phyloP scores from a whole-genome alignment of 2,797 vertebrate genomes.

The Galaxias olidus region DNA sequence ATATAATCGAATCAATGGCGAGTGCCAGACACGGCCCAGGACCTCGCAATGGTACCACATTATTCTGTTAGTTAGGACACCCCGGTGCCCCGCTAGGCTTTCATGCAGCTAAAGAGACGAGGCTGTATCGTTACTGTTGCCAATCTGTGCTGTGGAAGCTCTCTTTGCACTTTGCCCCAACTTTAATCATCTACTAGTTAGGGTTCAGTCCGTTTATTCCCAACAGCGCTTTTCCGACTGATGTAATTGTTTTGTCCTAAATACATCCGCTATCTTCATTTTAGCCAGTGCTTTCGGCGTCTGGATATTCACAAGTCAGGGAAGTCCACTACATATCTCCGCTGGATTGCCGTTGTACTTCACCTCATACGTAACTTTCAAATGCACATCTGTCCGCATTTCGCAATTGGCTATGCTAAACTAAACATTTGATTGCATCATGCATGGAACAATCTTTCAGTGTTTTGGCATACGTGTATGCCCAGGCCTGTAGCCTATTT shows the following conservation, averaged over 20 bases:
- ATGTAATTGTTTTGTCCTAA: slow-evolving; percentile 12
- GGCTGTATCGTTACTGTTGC: slow-evolving; percentile 28
- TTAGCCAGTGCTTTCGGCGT: neutral
- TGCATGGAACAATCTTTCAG: neutral
- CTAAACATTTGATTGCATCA: too few relatives aligned
- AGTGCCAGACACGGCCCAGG: slow-evolving; percentile 20
- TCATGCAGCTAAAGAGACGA: neutral
- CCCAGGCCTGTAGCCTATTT: too few relatives aligned
- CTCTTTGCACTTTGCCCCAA: slow-evolving; percentile 63
- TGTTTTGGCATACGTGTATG: neutral
- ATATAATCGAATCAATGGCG: slow-evolving; percentile 13
- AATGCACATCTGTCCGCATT: slow-evolving; percentile 1
- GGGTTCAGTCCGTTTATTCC: slow-evolving; percentile 20
- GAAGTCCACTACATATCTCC: neutral
- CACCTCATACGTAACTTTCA: slow-evolving; percentile 14
- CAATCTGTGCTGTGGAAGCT: slow-evolving; percentile 11
- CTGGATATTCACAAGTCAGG: too few relatives aligned
- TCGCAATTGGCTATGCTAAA: neutral
- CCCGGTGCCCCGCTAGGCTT: neutral
- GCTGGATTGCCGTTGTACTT: slow-evolving; percentile 10
- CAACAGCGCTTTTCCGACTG: slow-evolving; percentile 1
- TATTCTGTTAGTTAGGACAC: slow-evolving; percentile 13
- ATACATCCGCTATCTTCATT: neutral
- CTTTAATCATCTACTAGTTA: slow-evolving; percentile 37
- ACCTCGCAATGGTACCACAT: slow-evolving; percentile 46